Percentiles rank a stretch among this genome's conserved stretches.
These are phyloP conservation scores for Stegophylla sp. DNA, from an alignment of 2,888 invertebrate genomes.

Conservation along the genomic window DNA sequence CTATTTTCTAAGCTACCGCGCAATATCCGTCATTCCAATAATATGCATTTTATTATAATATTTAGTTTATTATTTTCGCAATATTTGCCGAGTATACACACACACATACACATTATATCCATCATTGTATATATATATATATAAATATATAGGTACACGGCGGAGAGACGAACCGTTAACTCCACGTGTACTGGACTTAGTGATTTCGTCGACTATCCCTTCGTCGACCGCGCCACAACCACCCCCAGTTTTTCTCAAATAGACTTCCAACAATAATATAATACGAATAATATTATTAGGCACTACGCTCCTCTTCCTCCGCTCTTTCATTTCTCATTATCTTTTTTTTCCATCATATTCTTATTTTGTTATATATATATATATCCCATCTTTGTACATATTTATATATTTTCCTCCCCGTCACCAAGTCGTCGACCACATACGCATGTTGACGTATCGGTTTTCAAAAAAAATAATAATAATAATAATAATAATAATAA, in stretches of 20 bases:
- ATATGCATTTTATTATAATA: conserved; percentile 5
- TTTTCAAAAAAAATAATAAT: too few species aligned
- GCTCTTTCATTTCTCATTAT: neutral
- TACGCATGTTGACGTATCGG: neutral
- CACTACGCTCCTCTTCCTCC: neutral
- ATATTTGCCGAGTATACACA: neutral
- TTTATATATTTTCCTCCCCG: neutral
- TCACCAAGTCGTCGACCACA: neutral
- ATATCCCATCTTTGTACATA: neutral
- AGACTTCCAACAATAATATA: neutral
- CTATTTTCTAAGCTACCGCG: neutral
- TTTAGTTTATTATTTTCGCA: conserved; percentile 12
- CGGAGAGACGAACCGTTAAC: conserved; percentile 8
- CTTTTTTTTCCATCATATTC: neutral
- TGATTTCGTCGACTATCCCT: neutral
- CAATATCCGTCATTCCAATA: neutral
- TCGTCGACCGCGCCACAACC: neutral
- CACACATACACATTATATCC: neutral
- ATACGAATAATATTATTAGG: too few species aligned
- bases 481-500: too few species aligned
- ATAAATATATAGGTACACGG: neutral
- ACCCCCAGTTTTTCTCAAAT: neutral
- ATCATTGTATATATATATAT: neutral
- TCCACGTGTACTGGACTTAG: neutral
- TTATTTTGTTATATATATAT: neutral